Base-by-base conservation (phyloP, 2,888 invertebrate genomes). In the Harpalus rufipes region DNA sequence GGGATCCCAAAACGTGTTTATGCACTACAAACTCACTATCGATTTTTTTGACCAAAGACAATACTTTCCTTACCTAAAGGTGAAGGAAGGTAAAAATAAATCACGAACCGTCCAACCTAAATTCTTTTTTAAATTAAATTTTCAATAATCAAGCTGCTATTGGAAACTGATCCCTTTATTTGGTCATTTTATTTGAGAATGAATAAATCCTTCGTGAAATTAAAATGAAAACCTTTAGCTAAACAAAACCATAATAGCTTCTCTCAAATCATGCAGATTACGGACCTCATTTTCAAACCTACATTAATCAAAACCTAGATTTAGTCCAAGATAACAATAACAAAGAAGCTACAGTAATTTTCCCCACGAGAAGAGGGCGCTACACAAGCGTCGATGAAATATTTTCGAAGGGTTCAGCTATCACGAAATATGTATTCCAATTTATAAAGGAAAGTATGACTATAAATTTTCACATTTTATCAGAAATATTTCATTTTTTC, bases 291-390 rank as follows among this genome's bases (percentile, higher is more conserved):
- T 78, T 58, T 58, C 32, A n/a, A 39, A 78, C n/a, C n/a, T 18
- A 58, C 78, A 78, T 78, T 78, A 78, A 78, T 78, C 78, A 78
- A 78, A 78, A 78, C 7, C 58, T n/a, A 78, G 78, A 78, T 78
- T 78, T 58, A 78, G 78, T 58, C 59, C 78, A 78, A 21, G 78
- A 78, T 78, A 58, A 16, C 32, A 56, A 78, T 32, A 76, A 78
- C 78, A 78, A 56, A 78, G 78, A 78, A 59, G 59, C 51, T 3
- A 12, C 58, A 12, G 58, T 32, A 56, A 78, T 59, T 59, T 44
- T 58, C 14, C 1, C 32, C 58, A 14, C 32, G n/a, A 7, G 21
- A 7, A 58, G 58, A 58, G 59, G 39, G 78, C 32, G 78, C 72
- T 10, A 18, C 72, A 74, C 41, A 44, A 74, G 72, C 72, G 72